These are phyloP conservation scores for Achroia grisella DNA, from an alignment of 1,140 invertebrate genomes.

Conservation along the genomic window DNA sequence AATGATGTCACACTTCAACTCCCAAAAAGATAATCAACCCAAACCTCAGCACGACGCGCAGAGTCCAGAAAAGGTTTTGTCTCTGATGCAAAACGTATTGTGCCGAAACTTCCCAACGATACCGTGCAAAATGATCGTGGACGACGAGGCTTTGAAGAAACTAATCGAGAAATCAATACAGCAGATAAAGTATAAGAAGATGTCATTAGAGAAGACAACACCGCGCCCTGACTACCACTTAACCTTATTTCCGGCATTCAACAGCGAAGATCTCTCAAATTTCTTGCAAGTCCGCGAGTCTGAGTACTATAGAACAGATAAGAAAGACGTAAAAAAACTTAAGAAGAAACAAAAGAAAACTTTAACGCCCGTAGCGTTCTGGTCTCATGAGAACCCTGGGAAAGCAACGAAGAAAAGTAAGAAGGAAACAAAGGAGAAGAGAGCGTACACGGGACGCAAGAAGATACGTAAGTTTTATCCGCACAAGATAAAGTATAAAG, in stretches of 20 bases:
- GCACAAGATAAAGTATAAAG: slow-evolving; percentile 55
- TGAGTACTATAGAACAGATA: slow-evolving; percentile 13
- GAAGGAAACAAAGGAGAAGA: slow-evolving; percentile 19
- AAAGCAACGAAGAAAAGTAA: slow-evolving; percentile 26
- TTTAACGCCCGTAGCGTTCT: not conserved
- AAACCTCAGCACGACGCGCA: slow-evolving; percentile 9
- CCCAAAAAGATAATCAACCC: slow-evolving; percentile 26
- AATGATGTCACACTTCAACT: slow-evolving; percentile 51
- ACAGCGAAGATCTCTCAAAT: slow-evolving; percentile 43
- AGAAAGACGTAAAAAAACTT: not conserved
- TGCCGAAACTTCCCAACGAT: slow-evolving; percentile 54
- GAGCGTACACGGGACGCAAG: slow-evolving; percentile 36
- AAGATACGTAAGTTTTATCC: slow-evolving; percentile 56
- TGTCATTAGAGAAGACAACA: slow-evolving; percentile 29
- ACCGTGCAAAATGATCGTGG: slow-evolving; percentile 44
- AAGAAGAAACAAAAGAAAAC: slow-evolving; percentile 18
- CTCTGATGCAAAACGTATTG: slow-evolving; percentile 48
- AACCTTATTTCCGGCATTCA: slow-evolving; percentile 32
- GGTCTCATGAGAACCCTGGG: slow-evolving; percentile 9
- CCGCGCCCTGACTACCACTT: slow-evolving; percentile 13
- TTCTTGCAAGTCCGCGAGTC: slow-evolving; percentile 29
- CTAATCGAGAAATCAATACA: slow-evolving; percentile 52
- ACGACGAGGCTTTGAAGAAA: slow-evolving; percentile 40
- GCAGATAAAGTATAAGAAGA: slow-evolving; percentile 46
- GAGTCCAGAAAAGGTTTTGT: slow-evolving; percentile 22